Base-by-base conservation (phyloP, 1,140 invertebrate genomes). In the Varroa destructor region DNA sequence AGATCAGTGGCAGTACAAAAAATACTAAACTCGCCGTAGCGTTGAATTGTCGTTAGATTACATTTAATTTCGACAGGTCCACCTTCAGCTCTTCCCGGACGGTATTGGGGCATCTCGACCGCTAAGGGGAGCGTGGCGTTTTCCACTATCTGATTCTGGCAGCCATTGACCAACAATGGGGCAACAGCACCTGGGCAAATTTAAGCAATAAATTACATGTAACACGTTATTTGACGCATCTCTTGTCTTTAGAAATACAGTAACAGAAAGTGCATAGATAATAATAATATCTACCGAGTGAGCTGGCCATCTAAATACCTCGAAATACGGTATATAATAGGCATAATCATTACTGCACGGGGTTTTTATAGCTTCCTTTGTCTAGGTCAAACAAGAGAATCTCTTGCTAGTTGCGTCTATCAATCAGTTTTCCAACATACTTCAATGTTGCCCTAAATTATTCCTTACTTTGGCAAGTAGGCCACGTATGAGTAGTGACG, bases 1-100 rank as follows among this genome's bases (percentile, higher is more conserved):
- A 67, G 12, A 8, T 67, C 61, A 67, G 2, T 40, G 12, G 61
- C 61, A 40, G 61, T 67, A 37, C 61, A 67, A 12, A 37, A 40
- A 2, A 67, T 8, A n/a, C 12, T 3, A 46, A 67, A 67, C 46
- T 67, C 46, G 2, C 61, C 61, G 36, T 43, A 67, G 12, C 12
- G 46, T 37, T 67, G 40, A 12, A 67, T 67, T 12, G 40, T 37
- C 2, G 61, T 67, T 67, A 14, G 12, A 46, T 67, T 40, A 46
- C 61, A 67, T 1, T 67, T 67, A 2, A 67, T 37, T 40, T 67
- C 61, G 14, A 51, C 8, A 51, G 46, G 46, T 51, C 46, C 46
- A 3, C 14, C 61, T 12, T 46, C 61, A 1, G 61, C 12, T 14
- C 12, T 12, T 2, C 12, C 36, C 14, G 61, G 46, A 43, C 61